These are phyloP conservation scores for Embiotoca jacksoni DNA, from an alignment of 2,113 vertebrate species.

Conservation along the genomic window DNA sequence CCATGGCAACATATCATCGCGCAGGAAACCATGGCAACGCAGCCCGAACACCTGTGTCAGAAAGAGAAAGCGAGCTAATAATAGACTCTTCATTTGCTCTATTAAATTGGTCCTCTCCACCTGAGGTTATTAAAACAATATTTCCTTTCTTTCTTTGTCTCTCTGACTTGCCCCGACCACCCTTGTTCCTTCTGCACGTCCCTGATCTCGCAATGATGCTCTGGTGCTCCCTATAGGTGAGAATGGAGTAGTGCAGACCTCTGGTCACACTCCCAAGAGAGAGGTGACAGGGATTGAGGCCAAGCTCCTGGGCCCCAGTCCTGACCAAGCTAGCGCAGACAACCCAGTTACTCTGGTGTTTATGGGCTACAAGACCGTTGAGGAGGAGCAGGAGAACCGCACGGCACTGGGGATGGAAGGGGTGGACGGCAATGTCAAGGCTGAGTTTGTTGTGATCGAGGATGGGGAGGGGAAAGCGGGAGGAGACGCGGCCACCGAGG, in stretches of 20 bases:
- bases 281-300: constrained; percentile 91
- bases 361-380: constrained; percentile 98
- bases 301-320: constrained; percentile 83
- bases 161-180: constrained; percentile 27
- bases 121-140: constrained; percentile 67
- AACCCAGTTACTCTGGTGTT: constrained; percentile 97
- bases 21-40: constrained; percentile 71
- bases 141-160: constrained; percentile 53
- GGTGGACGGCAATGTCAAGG: constrained; percentile 89
- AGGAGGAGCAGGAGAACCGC: constrained; percentile 92
- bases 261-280: constrained; percentile 81
- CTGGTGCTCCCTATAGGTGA: constrained; percentile 79
- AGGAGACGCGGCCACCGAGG: constrained; percentile 76
- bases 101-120: constrained; percentile 33
- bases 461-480: constrained; percentile 87
- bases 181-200: not conserved
- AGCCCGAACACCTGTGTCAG: constrained; percentile 23
- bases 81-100: constrained; percentile 47
- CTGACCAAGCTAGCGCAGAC: constrained; percentile 88
- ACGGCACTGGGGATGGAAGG: constrained; percentile 89
- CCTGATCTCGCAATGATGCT: constrained; percentile 34
- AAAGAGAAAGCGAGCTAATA: constrained; percentile 42
- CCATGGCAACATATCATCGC: constrained; percentile 70
- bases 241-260: constrained; percentile 88
- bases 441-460: constrained; percentile 94